Conservation (phyloP, 2,113 vertebrate species). For the Procavia capensis region DNA sequence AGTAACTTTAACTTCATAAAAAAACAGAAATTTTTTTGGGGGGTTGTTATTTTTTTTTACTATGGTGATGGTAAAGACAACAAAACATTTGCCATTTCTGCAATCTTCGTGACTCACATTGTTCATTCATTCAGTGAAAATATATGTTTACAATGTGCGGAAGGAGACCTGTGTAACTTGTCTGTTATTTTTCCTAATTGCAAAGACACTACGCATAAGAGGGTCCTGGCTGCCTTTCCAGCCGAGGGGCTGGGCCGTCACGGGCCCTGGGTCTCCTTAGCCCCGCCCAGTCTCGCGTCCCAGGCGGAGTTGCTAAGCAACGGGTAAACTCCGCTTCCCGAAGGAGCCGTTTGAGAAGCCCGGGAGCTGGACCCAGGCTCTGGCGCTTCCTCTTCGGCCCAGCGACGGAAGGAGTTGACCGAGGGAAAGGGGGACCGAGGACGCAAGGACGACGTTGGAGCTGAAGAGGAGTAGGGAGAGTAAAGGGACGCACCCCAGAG, state of each 20-base stretch:
- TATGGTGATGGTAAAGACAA: background rate
- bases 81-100: background rate
- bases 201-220: background rate
- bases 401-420: background rate
- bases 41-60: background rate
- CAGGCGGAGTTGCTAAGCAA: conserved; percentile 76
- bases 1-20: background rate
- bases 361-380: rapidly evolving
- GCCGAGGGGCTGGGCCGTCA: rapidly evolving
- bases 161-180: too few species aligned
- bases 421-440: background rate
- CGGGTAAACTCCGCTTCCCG: conserved; percentile 33
- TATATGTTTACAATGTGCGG: background rate
- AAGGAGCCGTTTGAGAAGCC: conserved; percentile 21
- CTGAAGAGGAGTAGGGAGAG: background rate
- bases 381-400: background rate
- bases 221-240: rapidly evolving
- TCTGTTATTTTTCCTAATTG: background rate
- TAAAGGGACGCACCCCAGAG: background rate
- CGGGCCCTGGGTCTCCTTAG: background rate
- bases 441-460: background rate
- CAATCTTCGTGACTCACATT: background rate
- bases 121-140: background rate
- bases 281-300: rapidly evolving
- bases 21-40: background rate